Conservation (phyloP, 2,113 vertebrate species). For the Sylvilagus bachmani region DNA sequence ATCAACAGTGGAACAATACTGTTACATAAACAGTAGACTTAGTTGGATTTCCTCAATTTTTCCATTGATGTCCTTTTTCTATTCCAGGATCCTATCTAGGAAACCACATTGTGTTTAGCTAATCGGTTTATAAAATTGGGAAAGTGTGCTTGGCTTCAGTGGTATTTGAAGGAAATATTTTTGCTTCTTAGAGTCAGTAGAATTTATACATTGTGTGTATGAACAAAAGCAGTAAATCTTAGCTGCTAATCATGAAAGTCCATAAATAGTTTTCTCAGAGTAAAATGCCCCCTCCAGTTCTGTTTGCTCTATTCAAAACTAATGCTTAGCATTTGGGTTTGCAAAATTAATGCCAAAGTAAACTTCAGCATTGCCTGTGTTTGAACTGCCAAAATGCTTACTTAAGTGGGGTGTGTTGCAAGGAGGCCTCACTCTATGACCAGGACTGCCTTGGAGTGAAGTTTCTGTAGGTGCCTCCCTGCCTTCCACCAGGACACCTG, state of each 20-base stretch:
- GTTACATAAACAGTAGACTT: background rate
- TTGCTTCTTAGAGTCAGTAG: background rate
- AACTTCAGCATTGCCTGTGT: background rate
- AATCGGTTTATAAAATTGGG: background rate
- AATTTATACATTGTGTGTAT: background rate
- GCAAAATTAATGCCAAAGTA: background rate
- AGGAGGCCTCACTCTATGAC: background rate
- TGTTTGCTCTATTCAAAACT: background rate
- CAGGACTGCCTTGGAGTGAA: background rate
- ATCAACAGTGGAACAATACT: background rate
- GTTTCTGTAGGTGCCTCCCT: background rate
- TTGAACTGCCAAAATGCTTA: background rate
- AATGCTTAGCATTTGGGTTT: background rate
- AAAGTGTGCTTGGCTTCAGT: background rate
- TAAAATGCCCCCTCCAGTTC: background rate
- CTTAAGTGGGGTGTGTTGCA: background rate
- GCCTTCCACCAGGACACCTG: background rate
- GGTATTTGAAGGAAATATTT: constrained; percentile 22
- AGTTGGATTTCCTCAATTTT: background rate
- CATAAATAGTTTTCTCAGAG: background rate
- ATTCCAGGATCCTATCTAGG: background rate
- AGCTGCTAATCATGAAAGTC: background rate
- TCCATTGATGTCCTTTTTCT: background rate
- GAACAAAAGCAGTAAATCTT: background rate
- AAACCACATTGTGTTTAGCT: background rate